phyloP scores from a whole-genome alignment of 2,113 vertebrate genomes.

The Crotalus horridus region DNA sequence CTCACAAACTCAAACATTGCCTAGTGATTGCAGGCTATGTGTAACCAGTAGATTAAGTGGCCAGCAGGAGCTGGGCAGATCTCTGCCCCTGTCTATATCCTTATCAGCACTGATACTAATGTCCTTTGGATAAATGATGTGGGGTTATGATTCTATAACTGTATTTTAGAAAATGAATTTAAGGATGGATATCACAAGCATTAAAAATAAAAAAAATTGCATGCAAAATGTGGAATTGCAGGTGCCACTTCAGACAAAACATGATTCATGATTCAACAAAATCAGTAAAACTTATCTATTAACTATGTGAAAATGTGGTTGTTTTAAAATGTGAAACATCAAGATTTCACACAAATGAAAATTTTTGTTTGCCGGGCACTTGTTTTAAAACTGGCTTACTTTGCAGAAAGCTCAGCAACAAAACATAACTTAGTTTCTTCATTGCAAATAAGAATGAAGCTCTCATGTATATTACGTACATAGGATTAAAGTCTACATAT shows the following conservation, averaged over 20 bases:
- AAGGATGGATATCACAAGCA: background rate
- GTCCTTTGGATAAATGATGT: background rate
- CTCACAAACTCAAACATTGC: background rate
- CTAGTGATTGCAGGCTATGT: background rate
- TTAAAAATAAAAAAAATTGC: background rate
- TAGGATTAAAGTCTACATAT: background rate
- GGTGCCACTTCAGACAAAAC: background rate
- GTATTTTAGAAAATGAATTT: background rate
- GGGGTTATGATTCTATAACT: background rate
- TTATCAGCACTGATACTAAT: background rate
- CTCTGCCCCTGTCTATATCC: background rate
- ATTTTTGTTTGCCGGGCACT: background rate
- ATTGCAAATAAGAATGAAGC: background rate
- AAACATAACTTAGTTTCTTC: background rate
- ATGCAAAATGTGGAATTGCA: background rate
- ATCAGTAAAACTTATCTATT: background rate
- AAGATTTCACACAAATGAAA: background rate
- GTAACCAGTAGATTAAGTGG: background rate
- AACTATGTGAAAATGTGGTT: background rate
- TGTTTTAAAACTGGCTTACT: background rate
- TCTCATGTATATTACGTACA: background rate
- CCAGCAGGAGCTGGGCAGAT: background rate
- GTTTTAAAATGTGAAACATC: background rate
- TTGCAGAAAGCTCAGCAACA: background rate
- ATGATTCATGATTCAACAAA: background rate